These are phyloP conservation scores for Pectinophora gossypiella DNA, from an alignment of 1,140 invertebrate genomes.

Conservation along the genomic window DNA sequence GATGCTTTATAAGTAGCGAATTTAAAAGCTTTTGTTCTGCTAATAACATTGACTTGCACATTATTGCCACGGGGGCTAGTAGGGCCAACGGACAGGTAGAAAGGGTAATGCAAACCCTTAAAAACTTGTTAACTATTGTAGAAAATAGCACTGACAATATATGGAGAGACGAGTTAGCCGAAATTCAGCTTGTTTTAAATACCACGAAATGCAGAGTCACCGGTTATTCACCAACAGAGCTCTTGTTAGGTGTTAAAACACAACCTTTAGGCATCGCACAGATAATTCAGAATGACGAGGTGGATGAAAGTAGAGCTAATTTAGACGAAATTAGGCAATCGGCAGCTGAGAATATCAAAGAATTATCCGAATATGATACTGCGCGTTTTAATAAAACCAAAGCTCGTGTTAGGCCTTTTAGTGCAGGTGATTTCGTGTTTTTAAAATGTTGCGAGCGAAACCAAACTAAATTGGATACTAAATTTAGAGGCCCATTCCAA, in stretches of 20 bases:
- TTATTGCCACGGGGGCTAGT: slow-evolving; percentile 14
- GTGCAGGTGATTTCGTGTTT: slow-evolving; percentile 10
- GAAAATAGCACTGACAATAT: not conserved
- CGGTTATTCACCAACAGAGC: slow-evolving; percentile 5
- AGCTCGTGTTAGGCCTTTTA: slow-evolving; percentile 3
- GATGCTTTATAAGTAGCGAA: no score
- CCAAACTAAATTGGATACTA: slow-evolving; percentile 9
- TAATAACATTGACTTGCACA: no score
- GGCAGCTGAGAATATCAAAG: slow-evolving; percentile 4
- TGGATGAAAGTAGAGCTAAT: not conserved
- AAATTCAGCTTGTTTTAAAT: slow-evolving; percentile 8
- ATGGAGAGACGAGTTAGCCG: slow-evolving; percentile 6
- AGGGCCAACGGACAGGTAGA: slow-evolving; percentile 19
- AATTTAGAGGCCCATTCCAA: slow-evolving; percentile 9
- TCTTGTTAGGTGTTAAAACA: slow-evolving; percentile 2
- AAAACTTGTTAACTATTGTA: slow-evolving; percentile 6
- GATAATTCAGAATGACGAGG: not conserved
- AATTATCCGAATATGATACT: not conserved
- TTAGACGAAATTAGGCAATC: not conserved
- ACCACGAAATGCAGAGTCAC: slow-evolving; percentile 6
- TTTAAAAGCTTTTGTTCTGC: no score
- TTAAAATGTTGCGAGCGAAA: slow-evolving; percentile 6
- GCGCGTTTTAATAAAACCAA: slow-evolving; percentile 9
- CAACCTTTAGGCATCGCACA: not conserved
- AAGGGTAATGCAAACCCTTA: slow-evolving; percentile 8